phyloP scores from a whole-genome alignment of 2,797 vertebrate genomes.

The Micromesistius poutassou region DNA sequence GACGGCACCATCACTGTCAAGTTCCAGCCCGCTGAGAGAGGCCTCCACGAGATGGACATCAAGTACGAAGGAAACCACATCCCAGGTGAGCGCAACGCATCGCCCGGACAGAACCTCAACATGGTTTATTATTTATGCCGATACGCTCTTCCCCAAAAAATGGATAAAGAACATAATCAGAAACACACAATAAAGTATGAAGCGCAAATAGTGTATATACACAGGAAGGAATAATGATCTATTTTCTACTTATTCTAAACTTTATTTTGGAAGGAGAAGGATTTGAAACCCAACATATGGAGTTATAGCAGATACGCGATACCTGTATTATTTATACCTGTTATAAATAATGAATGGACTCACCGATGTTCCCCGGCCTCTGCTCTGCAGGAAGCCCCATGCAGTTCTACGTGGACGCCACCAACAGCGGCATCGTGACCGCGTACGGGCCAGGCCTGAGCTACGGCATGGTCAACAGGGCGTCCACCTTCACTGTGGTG shows the following conservation, averaged over 20 bases:
- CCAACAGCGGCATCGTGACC: conserved; percentile 88
- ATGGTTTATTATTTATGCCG: too few relatives aligned
- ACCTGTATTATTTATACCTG: too few relatives aligned
- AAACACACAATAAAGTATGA: neutral
- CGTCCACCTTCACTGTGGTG: conserved; percentile 90
- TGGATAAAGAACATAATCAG: too few relatives aligned
- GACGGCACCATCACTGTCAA: conserved; percentile 93
- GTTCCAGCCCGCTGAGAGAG: conserved; percentile 88
- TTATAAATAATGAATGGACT: neutral
- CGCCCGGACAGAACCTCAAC: too few relatives aligned
- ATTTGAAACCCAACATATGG: neutral
- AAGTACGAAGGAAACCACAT: conserved; percentile 97
- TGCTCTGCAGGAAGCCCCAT: conserved; percentile 83
- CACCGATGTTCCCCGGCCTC: neutral
- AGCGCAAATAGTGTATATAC: neutral
- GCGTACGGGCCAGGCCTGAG: conserved; percentile 93
- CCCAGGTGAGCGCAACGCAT: conserved; percentile 74
- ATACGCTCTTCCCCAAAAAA: too few relatives aligned
- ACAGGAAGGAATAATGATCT: neutral
- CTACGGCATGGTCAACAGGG: conserved; percentile 92
- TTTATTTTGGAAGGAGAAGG: too few relatives aligned
- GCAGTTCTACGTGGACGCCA: conserved; percentile 93
- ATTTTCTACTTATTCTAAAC: neutral
- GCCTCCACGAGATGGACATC: conserved; percentile 97
- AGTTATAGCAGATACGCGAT: neutral